Evolutionary conservation across 2,888 invertebrate species (phyloP).

Genomic region (Thyatira batis): DNA sequence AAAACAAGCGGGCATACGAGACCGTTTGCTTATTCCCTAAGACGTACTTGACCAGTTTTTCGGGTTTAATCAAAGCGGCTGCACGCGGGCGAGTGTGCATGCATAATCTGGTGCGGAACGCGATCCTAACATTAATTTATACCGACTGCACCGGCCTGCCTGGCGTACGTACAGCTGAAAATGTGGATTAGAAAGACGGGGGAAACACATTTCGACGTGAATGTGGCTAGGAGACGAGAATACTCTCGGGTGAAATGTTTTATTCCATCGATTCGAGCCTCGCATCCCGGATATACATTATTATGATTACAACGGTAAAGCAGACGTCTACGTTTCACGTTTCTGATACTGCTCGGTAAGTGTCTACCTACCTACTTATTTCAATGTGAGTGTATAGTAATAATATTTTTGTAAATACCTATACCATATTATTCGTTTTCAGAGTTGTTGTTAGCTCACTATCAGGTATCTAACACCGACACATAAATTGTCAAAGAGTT

Average conservation of each 20-base stretch:
- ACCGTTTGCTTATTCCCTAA: background rate
- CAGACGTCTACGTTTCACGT: background rate
- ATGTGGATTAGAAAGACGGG: background rate
- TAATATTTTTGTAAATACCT: no score
- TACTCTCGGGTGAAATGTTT: background rate
- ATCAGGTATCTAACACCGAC: background rate
- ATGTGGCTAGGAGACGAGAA: background rate
- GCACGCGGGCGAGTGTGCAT: conserved; percentile 35
- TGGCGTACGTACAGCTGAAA: background rate
- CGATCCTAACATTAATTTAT: conserved; percentile 44
- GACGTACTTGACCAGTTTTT: conserved; percentile 20
- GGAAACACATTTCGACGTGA: background rate
- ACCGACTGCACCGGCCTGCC: conserved; percentile 11
- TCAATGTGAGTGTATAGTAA: no score
- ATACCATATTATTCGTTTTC: no score
- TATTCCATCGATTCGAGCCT: background rate
- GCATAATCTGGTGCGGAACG: conserved; percentile 44
- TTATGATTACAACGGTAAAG: background rate
- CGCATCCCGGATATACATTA: background rate
- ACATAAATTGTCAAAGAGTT: background rate
- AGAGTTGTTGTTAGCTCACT: background rate
- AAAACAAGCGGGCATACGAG: background rate
- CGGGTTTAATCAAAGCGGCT: conserved; percentile 48
- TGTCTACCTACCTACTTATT: no score
- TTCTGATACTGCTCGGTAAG: background rate